phyloP scores from a whole-genome alignment of 1,140 invertebrate species.

The Drosophila nigromelanica region DNA sequence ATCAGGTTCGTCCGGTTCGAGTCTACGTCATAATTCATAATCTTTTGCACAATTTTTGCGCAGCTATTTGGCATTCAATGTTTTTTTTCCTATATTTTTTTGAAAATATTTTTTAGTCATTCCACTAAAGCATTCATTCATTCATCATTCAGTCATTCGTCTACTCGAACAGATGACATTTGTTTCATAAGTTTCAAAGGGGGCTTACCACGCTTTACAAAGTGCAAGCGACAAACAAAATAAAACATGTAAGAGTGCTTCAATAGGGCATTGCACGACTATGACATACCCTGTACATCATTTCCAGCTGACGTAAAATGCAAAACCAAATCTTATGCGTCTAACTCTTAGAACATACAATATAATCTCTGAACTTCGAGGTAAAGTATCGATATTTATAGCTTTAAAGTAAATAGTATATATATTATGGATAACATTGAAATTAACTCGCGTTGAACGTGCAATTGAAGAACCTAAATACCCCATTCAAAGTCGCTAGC shows the following conservation, averaged over 20 bases:
- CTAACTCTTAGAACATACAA: not conserved
- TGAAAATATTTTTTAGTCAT: constrained; percentile 13
- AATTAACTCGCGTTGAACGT: no score
- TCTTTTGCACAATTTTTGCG: constrained; percentile 51
- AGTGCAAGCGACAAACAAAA: constrained; percentile 17
- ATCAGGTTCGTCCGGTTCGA: constrained; percentile 58
- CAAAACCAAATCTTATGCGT: not conserved
- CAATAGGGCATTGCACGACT: not conserved
- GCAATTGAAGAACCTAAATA: no score
- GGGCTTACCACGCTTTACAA: constrained; percentile 15
- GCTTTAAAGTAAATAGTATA: not conserved
- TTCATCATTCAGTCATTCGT: constrained; percentile 38
- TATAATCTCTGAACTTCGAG: not conserved
- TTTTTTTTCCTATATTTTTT: constrained; percentile 5
- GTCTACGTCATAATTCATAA: constrained; percentile 51
- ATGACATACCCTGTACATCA: not conserved
- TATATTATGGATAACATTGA: no score
- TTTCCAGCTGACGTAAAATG: not conserved
- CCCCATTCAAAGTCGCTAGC: no score
- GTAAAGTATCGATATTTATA: not conserved
- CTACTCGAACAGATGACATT: constrained; percentile 18
- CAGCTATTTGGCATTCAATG: constrained; percentile 41
- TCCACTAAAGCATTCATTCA: constrained; percentile 32
- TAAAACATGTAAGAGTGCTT: not conserved
- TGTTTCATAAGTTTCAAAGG: constrained; percentile 19